Evolutionary conservation across 2,888 invertebrate genomes (phyloP).

Genomic region (Tridacna gigas): DNA sequence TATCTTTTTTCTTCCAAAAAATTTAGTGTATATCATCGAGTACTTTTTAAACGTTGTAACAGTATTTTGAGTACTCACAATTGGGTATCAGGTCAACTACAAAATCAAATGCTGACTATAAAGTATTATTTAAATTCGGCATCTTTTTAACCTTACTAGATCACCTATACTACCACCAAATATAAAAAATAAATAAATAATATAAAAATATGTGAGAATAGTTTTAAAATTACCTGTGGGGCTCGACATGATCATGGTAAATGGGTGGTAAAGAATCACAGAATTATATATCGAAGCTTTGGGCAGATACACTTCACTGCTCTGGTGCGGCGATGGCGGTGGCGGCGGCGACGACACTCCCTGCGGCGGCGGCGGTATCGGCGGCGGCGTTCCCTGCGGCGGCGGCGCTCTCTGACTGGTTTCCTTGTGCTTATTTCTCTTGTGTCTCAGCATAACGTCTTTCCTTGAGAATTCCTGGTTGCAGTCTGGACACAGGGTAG

Average conservation of each 20-base stretch:
- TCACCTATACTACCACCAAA: neutral
- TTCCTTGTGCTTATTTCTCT: slow-evolving; percentile 11
- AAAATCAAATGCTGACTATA: too few species aligned
- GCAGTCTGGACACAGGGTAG: slow-evolving; percentile 38
- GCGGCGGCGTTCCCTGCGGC: too few species aligned
- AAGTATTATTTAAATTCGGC: too few species aligned
- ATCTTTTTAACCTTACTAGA: too few species aligned
- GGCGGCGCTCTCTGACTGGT: too few species aligned
- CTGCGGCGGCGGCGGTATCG: slow-evolving; percentile 3
- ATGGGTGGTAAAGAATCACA: slow-evolving; percentile 29
- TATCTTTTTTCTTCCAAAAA: too few species aligned
- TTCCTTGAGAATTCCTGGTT: slow-evolving; percentile 22
- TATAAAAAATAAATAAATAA: too few species aligned
- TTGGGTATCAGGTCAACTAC: too few species aligned
- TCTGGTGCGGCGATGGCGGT: neutral
- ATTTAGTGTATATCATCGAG: too few species aligned
- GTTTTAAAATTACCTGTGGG: slow-evolving; percentile 19
- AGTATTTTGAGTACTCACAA: too few species aligned
- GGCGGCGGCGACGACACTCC: slow-evolving; percentile 7
- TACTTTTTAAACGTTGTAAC: too few species aligned
- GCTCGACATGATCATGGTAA: slow-evolving; percentile 36
- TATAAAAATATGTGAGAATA: too few species aligned
- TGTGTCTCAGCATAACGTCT: slow-evolving; percentile 33
- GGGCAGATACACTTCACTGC: neutral
- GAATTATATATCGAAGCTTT: neutral